Evolutionary conservation across 2,888 invertebrate species (phyloP), one percentile per base, ranked within the genome.

Genomic region (Chaetoderma sp.): DNA sequence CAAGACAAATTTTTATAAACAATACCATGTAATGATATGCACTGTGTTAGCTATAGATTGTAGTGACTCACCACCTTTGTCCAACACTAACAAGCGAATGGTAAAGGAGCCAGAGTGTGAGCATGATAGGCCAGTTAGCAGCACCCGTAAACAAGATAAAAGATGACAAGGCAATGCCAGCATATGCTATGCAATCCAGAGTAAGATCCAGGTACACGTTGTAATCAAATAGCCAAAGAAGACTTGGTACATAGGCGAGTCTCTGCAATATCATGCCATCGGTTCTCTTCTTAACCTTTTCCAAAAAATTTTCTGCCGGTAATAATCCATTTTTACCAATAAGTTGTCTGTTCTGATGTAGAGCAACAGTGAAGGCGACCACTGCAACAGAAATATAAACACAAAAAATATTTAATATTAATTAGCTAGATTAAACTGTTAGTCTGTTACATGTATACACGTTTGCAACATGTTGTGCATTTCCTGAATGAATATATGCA

Each of bases 71-170:
- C 84, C 84, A 84, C 66, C 76, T 72, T 60, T 83, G 83, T 25
- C 84, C 84, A 52, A 85, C 79, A 68, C 84, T 86, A n/a, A 84
- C 85, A n/a, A 87, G 70, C 25, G 86, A 86, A 64, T 86, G 86
- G 69, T 87, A 87, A 1, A 86, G 74, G 13, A 80, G 59, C 87
- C 87, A 87, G n/a, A 87, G 72, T 2, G 71, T 21, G 10, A 82
- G 42, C 82, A 87, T 81, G 28, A 84, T 72, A 13, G 83, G 66
- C 76, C 85, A 81, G 72, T 87, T 87, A 5, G 86, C 85, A 33
- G 80, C 78, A 13, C 87, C 86, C 49, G 72, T 71, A 6, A 86
- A 25, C 5, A 86, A 63, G 6, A 87, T 72, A 52, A 81, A 72
- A 0, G 63, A 55, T 6, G 86, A 81, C 49, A 86, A 67, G 4